Evolutionary conservation across 2,113 vertebrate genomes (phyloP).

Genomic region (Microtus pennsylvanicus): DNA sequence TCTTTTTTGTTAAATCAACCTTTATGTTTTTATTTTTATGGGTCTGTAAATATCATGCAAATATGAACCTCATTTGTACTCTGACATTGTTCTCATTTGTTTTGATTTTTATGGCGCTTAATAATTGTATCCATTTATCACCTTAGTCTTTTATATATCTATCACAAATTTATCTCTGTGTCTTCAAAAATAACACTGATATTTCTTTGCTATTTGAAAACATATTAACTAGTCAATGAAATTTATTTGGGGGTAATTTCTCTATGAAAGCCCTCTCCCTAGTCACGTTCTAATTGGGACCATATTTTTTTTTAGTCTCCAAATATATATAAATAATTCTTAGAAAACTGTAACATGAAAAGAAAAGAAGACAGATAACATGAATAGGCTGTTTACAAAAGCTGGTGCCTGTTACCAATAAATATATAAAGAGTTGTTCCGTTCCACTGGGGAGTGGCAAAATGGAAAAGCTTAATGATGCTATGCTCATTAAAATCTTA

Average conservation of each 20-base stretch:
- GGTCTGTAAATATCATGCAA: constrained; percentile 14
- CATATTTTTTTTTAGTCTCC: background rate
- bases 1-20: constrained; percentile 39
- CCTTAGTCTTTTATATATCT: background rate
- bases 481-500: background rate
- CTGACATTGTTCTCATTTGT: background rate
- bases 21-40: constrained; percentile 3
- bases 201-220: constrained; percentile 6
- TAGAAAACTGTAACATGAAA: background rate
- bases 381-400: background rate
- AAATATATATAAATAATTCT: background rate
- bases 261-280: background rate
- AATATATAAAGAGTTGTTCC: background rate
- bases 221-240: constrained; percentile 6
- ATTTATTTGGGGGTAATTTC: background rate
- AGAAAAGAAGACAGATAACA: background rate
- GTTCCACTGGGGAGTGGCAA: background rate
- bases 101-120: constrained; percentile 29
- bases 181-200: constrained; percentile 1
- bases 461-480: background rate
- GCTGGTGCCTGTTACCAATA: background rate
- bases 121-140: background rate
- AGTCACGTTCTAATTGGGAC: background rate
- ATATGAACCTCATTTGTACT: background rate
- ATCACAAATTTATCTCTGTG: background rate